Conservation (phyloP, 2,797 vertebrate genomes). For the Melanotaenia boesemani region DNA sequence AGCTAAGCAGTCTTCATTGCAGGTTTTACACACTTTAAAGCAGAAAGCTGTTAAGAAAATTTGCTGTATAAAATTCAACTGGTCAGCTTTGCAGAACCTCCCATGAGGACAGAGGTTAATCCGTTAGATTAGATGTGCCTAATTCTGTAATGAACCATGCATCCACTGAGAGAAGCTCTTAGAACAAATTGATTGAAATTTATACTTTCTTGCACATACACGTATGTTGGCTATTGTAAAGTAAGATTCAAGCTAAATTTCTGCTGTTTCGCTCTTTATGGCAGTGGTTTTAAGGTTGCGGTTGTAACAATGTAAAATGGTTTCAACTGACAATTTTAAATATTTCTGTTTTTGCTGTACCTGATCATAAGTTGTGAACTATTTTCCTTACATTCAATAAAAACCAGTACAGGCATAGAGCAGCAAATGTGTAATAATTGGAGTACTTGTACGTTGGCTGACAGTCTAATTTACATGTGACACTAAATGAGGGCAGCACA, state of each 20-base stretch:
- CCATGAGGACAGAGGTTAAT: constrained; percentile 18
- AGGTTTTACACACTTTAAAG: constrained; percentile 36
- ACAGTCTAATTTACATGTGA: too few species aligned
- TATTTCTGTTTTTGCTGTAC: too few species aligned
- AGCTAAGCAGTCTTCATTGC: constrained; percentile 14
- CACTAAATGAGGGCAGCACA: too few species aligned
- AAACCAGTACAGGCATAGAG: too few species aligned
- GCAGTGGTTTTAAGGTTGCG: too few species aligned
- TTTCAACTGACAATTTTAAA: too few species aligned
- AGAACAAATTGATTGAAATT: neutral
- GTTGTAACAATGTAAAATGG: too few species aligned
- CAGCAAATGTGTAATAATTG: too few species aligned
- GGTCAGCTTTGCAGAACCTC: neutral
- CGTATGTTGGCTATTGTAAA: neutral
- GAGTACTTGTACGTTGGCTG: too few species aligned
- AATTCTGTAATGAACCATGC: constrained; percentile 21
- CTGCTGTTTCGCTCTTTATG: neutral
- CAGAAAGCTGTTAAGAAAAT: constrained; percentile 30
- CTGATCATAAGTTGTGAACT: too few species aligned
- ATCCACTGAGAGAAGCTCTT: constrained; percentile 15
- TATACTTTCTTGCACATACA: neutral
- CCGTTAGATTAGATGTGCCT: constrained; percentile 22
- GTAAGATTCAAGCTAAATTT: neutral
- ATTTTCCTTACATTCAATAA: too few species aligned
- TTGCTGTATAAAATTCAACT: neutral